A percentile compares a stretch with the other conserved stretches of the same genome.
Conservation (phyloP, 2,888 invertebrate genomes). For the Tipula unca region DNA sequence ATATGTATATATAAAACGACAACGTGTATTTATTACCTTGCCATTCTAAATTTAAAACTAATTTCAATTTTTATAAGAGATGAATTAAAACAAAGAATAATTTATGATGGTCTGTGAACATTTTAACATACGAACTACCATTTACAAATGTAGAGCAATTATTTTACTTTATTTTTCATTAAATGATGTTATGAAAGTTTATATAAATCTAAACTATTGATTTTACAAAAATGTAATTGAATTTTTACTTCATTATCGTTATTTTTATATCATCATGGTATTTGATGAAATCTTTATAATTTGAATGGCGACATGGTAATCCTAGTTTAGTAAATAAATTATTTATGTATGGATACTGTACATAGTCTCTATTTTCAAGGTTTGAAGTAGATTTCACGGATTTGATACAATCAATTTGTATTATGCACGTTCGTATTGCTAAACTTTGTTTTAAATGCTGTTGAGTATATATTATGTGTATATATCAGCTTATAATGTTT, state of each 20-base stretch:
- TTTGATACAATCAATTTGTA: background rate
- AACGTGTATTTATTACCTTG: background rate
- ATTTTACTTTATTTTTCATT: background rate
- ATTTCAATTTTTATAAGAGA: background rate
- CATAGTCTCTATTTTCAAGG: background rate
- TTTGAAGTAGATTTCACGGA: background rate
- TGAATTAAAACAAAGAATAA: background rate
- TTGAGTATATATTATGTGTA: too few species aligned
- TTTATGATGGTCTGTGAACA: background rate
- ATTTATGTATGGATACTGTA: background rate
- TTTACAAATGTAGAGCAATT: background rate
- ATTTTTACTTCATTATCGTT: background rate
- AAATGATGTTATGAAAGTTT: background rate
- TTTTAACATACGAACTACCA: background rate
- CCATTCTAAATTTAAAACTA: background rate
- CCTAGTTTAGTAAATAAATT: background rate
- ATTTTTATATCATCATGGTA: background rate
- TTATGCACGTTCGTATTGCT: too few species aligned
- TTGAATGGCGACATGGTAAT: background rate
- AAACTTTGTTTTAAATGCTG: too few species aligned
- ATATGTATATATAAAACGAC: background rate
- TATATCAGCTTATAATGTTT: too few species aligned
- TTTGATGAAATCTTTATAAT: background rate
- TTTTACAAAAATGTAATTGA: background rate
- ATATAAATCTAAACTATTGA: background rate